Evolutionary conservation across 2,888 invertebrate genomes (phyloP).

Genomic region (Phymatocera aterrima): DNA sequence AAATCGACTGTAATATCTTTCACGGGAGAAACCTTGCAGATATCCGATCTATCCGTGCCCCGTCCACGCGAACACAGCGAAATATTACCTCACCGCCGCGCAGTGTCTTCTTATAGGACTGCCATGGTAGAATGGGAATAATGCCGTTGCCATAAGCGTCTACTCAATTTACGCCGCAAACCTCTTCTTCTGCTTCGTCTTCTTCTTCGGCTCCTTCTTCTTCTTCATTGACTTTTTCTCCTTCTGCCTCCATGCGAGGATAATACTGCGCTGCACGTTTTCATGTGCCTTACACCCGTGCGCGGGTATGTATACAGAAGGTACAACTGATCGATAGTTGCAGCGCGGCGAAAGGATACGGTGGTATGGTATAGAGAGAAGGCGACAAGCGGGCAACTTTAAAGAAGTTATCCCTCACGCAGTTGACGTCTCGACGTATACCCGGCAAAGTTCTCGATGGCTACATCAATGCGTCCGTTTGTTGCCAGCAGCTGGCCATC

Average conservation of each 20-base stretch:
- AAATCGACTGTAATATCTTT: constrained; percentile 1
- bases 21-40: background rate
- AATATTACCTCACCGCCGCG: too few relatives aligned
- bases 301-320: background rate
- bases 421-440: constrained; percentile 6
- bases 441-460: background rate
- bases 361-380: background rate
- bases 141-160: background rate
- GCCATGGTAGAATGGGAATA: too few relatives aligned
- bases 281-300: too few relatives aligned
- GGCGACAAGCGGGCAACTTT: constrained; percentile 31
- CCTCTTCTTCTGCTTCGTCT: too few relatives aligned
- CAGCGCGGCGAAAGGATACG: background rate
- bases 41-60: background rate
- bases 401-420: constrained; percentile 43
- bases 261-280: too few relatives aligned
- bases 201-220: too few relatives aligned
- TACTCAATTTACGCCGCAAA: constrained; percentile 1
- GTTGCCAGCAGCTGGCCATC: background rate
- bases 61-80: background rate
- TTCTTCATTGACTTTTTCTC: too few relatives aligned
- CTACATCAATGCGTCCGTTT: constrained; percentile 34
- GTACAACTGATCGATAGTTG: background rate
- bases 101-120: too few relatives aligned
- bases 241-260: too few relatives aligned